A percentile compares a stretch with the other conserved stretches of the same genome.
phyloP scores from a whole-genome alignment of 2,797 vertebrate species.

The Myotis planiceps region DNA sequence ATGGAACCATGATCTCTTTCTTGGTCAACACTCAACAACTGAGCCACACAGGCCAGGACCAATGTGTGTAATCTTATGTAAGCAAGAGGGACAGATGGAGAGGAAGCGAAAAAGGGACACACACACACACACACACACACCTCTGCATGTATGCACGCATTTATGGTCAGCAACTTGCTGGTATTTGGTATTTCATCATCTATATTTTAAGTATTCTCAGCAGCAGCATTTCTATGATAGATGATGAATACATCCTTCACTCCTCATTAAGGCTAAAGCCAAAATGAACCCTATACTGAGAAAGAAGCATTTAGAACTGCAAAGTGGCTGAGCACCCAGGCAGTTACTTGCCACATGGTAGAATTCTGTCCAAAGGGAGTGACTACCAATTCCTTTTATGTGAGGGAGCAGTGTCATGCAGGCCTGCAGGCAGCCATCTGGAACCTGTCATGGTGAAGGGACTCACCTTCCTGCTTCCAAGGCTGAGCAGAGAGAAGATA shows the following conservation, averaged over 20 bases:
- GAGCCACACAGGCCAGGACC: too few species aligned
- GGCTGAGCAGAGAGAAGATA: not conserved
- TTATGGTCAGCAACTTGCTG: not conserved
- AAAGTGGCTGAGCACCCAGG: not conserved
- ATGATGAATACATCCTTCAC: not conserved
- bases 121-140: accelerated
- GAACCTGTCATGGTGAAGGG: not conserved
- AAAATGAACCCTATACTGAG: slow-evolving; percentile 57
- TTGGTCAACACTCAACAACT: too few species aligned
- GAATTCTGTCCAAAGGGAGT: slow-evolving; percentile 32
- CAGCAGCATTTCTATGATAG: not conserved
- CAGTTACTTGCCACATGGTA: not conserved
- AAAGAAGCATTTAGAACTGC: slow-evolving; percentile 58
- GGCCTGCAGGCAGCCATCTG: not conserved
- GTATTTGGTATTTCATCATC: not conserved
- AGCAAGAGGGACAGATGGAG: not conserved
- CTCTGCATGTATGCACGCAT: not conserved
- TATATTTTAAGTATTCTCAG: not conserved
- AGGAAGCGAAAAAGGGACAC: not conserved
- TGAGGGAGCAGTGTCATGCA: not conserved
- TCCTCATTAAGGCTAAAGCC: slow-evolving; percentile 31
- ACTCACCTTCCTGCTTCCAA: not conserved
- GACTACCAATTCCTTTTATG: not conserved
- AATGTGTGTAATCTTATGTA: not conserved
- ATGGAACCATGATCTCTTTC: too few species aligned